Percentiles rank a stretch among this genome's conserved stretches.
Conservation (phyloP, 2,113 vertebrate genomes). For the Podarcis cretensis region DNA sequence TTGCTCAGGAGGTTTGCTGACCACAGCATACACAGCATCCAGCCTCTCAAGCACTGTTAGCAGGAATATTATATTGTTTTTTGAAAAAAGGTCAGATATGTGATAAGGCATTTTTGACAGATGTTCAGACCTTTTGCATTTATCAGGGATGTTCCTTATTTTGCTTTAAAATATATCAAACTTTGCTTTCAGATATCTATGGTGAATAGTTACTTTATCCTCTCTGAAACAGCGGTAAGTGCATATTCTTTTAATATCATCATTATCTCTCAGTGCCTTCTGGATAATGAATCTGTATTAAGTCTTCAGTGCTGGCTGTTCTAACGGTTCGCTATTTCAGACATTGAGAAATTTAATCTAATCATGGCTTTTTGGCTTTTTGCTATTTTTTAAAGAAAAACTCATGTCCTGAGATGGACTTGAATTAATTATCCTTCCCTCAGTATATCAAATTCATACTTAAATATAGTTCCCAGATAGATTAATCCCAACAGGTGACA, state of each 20-base stretch:
- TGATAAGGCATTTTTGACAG: not conserved
- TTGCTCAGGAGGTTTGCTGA: not conserved
- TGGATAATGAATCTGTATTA: conserved; percentile 18
- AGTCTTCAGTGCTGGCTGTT: not conserved
- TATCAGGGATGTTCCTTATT: not conserved
- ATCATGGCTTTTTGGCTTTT: not conserved
- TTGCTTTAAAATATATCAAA: not conserved
- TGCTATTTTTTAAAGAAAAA: not conserved
- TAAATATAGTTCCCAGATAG: not conserved
- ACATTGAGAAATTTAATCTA: conserved; percentile 15
- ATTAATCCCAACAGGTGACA: not conserved
- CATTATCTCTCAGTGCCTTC: conserved; percentile 5
- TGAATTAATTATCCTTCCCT: not conserved
- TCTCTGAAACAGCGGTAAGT: not conserved
- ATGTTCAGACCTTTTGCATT: not conserved
- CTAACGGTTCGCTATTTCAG: not conserved
- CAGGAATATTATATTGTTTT: not conserved
- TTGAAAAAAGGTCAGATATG: not conserved
- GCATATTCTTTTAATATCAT: conserved; percentile 26
- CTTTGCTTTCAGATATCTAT: not conserved
- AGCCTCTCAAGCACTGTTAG: not conserved
- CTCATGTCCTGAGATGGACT: not conserved
- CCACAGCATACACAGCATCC: not conserved
- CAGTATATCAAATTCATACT: not conserved
- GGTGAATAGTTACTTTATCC: not conserved